phyloP scores from a whole-genome alignment of 2,888 invertebrate species.

The Halictus quadricinctus region DNA sequence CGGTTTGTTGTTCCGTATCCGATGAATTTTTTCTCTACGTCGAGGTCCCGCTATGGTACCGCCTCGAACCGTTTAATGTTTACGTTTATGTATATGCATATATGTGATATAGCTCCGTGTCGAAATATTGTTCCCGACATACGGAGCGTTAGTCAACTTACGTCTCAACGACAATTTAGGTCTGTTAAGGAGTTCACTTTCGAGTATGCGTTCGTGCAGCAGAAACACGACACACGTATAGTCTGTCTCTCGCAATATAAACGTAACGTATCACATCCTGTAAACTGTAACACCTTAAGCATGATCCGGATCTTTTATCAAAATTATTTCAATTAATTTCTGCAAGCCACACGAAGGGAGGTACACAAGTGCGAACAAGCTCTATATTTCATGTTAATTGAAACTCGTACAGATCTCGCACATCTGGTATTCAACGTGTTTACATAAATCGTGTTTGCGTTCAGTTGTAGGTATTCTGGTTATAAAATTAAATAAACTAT shows the following conservation, averaged over 20 bases:
- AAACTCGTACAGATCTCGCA: constrained; percentile 29
- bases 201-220: constrained; percentile 30
- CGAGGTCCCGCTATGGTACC: background rate
- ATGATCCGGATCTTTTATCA: constrained; percentile 35
- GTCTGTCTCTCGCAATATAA: constrained; percentile 16
- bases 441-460: constrained; percentile 31
- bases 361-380: constrained; percentile 32
- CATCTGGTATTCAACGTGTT: constrained; percentile 23
- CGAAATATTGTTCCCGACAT: constrained; percentile 5
- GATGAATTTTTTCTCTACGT: constrained; percentile 20
- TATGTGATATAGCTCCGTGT: constrained; percentile 24
- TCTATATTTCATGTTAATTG: constrained; percentile 23
- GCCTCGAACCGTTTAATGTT: background rate
- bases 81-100: background rate
- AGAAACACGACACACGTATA: constrained; percentile 19
- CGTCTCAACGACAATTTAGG: constrained; percentile 32
- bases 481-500: background rate
- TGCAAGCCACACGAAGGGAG: constrained; percentile 28
- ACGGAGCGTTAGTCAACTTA: constrained; percentile 21
- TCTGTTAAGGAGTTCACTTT: constrained; percentile 30
- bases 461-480: constrained; percentile 8
- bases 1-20: constrained; percentile 18
- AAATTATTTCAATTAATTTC: constrained; percentile 34
- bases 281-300: constrained; percentile 26
- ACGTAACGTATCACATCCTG: constrained; percentile 35